A percentile compares a stretch with the other conserved stretches of the same genome.
These are phyloP conservation scores for Zaprionus tsacasi DNA, from an alignment of 1,140 invertebrate species.

Conservation along the genomic window DNA sequence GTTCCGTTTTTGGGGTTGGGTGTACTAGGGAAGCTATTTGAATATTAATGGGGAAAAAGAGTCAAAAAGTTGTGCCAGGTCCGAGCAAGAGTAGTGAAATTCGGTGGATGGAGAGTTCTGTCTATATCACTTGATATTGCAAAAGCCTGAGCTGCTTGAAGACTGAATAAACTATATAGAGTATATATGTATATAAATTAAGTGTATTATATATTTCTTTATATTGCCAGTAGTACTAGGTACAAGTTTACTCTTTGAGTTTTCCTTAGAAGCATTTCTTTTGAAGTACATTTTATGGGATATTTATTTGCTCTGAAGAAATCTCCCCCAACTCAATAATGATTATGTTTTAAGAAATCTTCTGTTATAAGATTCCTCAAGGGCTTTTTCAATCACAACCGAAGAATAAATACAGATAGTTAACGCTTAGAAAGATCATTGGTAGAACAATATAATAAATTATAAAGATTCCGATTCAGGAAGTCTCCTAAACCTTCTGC, in stretches of 20 bases:
- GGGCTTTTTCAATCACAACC: neutral
- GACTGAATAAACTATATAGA: neutral
- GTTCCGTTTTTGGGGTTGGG: neutral
- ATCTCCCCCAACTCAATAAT: neutral
- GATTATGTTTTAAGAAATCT: neutral
- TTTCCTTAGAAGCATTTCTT: neutral
- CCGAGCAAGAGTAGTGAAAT: neutral
- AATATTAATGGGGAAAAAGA: slow-evolving; percentile 32
- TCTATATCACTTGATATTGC: neutral
- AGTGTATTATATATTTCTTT: neutral
- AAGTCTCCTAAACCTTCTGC: slow-evolving; percentile 5
- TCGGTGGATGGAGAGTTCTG: neutral
- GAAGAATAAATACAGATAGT: neutral
- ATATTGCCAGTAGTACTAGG: neutral
- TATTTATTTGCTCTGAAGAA: neutral
- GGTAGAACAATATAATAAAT: neutral
- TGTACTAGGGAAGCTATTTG: neutral
- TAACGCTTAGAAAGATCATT: neutral
- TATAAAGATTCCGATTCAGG: neutral
- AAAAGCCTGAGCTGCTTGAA: neutral
- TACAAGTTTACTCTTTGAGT: neutral
- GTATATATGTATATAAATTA: neutral
- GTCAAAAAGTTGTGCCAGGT: slow-evolving; percentile 24
- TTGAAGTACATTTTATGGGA: neutral
- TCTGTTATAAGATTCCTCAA: no score